Conservation (phyloP, 1,140 invertebrate genomes). For the Ruditapes philippinarum region DNA sequence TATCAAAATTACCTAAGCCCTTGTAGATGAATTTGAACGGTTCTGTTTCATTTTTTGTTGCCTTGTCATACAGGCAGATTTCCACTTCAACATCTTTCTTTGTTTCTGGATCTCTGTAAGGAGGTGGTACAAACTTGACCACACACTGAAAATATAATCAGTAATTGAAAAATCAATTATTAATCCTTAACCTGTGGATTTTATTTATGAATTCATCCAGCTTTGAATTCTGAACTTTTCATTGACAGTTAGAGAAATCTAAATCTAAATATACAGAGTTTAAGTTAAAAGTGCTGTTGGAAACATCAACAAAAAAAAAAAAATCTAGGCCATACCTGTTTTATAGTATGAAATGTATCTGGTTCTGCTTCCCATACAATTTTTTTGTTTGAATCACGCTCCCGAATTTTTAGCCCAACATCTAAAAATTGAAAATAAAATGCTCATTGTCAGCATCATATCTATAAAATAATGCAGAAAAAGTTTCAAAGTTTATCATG, state of each 20-base stretch:
- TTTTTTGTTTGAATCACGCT: neutral
- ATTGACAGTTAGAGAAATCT: no score
- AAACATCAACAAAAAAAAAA: no score
- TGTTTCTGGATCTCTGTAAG: neutral
- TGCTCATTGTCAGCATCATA: neutral
- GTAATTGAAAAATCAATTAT: no score
- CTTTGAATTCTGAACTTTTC: no score
- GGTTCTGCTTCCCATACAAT: neutral
- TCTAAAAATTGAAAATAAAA: neutral
- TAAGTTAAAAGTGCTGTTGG: no score
- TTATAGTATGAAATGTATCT: neutral
- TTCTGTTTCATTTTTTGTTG: neutral
- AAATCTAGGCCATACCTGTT: constrained; percentile 32
- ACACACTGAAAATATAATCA: constrained; percentile 35
- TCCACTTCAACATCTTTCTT: constrained; percentile 20
- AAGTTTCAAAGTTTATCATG: no score
- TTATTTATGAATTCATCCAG: no score
- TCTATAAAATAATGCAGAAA: no score
- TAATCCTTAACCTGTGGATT: no score
- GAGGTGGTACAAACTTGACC: constrained; percentile 19
- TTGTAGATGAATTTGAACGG: constrained; percentile 10
- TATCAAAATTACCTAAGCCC: constrained; percentile 25
- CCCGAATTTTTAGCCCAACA: neutral
- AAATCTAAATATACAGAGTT: no score
- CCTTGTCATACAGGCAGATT: constrained; percentile 19